Conservation (phyloP, 2,888 invertebrate genomes). For the Drosophila melanosoma region DNA sequence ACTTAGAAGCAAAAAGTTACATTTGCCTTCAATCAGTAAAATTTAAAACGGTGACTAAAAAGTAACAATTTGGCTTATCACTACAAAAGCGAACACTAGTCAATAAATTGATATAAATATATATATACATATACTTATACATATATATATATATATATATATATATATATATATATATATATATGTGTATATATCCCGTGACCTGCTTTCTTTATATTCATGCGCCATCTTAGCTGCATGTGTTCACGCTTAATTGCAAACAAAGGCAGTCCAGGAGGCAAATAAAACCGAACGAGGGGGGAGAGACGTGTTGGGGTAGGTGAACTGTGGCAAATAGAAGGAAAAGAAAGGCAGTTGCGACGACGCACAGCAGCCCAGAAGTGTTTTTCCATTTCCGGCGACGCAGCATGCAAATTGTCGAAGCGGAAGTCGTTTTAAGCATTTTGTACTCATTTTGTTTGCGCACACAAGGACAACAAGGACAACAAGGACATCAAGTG, state of each 20-base stretch:
- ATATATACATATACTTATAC: neutral
- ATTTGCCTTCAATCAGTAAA: neutral
- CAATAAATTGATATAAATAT: constrained; percentile 30
- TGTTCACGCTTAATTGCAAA: constrained; percentile 74
- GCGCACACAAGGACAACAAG: constrained; percentile 41
- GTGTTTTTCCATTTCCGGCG: constrained; percentile 79
- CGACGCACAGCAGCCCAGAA: constrained; percentile 39
- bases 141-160: constrained; percentile 44
- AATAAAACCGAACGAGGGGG: neutral
- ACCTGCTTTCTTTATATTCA: constrained; percentile 61
- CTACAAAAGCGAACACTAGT: neutral
- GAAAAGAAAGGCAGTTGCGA: constrained; percentile 1
- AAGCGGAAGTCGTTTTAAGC: constrained; percentile 78
- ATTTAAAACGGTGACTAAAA: neutral
- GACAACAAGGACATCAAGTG: constrained; percentile 52
- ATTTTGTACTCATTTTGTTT: constrained; percentile 81
- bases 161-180: neutral
- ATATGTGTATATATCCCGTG: constrained; percentile 50
- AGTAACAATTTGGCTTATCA: neutral
- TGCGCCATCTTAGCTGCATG: constrained; percentile 65
- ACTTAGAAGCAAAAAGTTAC: neutral
- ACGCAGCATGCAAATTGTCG: constrained; percentile 77
- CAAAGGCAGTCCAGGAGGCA: constrained; percentile 36
- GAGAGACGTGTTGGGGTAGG: neutral
- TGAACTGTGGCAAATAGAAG: neutral